Evolutionary conservation across 2,888 invertebrate genomes (phyloP), one percentile per base, ranked within the genome.

Genomic region (Eledona agricola): DNA sequence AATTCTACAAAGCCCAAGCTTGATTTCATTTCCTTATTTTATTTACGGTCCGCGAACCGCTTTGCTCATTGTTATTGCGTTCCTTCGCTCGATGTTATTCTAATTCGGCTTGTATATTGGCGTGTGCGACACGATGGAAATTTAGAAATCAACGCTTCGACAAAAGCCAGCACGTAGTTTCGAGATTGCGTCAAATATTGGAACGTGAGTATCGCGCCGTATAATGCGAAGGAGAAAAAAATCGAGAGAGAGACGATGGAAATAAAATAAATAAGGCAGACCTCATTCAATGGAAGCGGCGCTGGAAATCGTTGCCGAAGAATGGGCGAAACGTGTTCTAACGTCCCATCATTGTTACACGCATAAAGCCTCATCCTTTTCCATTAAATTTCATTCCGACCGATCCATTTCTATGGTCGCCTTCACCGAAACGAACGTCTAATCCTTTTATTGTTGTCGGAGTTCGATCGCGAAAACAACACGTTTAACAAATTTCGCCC

Each of bases 1-100:
- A 51, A 51, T 51, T 51, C 51, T 43, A 51, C 51, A 51, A 51
- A 51, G 51, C 45, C 28, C 22, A n/a, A 32, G 37, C 51, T 29
- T 51, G 51, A 51, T 51, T 51, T 38, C 45, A 51, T 51, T 51
- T 51, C 51, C 51, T 51, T 51, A 51, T 51, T 51, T 45, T 51
- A 51, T 51, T 51, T 51, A 51, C 45, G 51, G 29, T 26, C 43
- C 26, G 10, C 25, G 26, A 29, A 29, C 15, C 29, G 26, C 34
- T 43, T 51, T 51, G 35, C 22, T 23, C 40, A 23, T 37, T 28
- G 31, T 28, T 42, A 23, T 15, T 35, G 35, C 31, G 10, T 19
- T 7, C 20, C 46, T 23, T 11, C n/a, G n/a, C n/a, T n/a, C 20
- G 23, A 25, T 34, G 23, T 34, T 34, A 46, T 46, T 42, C 42